Conservation (phyloP, 2,113 vertebrate species). For the Rissa tridactyla region DNA sequence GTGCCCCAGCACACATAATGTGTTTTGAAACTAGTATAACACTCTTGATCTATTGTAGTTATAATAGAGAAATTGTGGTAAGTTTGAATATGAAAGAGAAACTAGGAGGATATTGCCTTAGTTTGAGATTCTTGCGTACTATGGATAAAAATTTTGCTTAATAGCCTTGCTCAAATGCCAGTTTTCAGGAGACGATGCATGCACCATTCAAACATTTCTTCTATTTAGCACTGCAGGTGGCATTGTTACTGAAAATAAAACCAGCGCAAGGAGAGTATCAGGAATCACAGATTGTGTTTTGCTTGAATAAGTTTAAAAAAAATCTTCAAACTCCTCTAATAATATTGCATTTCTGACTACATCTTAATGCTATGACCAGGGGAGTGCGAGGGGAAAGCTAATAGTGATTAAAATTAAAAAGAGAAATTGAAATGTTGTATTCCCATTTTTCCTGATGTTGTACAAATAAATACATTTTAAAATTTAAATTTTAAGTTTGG, state of each 20-base stretch:
- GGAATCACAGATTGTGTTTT: neutral
- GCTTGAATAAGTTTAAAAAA: neutral
- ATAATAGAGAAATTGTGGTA: neutral
- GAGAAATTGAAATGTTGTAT: neutral
- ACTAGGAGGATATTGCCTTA: neutral
- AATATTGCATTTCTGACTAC: neutral
- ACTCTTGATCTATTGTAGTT: neutral
- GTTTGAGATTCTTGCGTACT: neutral
- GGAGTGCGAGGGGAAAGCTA: neutral
- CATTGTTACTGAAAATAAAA: constrained; percentile 35
- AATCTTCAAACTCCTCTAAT: neutral
- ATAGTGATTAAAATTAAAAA: neutral
- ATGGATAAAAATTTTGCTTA: neutral
- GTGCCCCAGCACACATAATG: neutral
- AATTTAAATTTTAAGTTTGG: neutral
- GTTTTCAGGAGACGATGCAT: neutral
- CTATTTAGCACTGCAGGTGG: neutral
- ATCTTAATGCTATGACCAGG: neutral
- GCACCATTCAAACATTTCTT: neutral
- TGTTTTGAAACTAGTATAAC: neutral
- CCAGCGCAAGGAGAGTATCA: neutral
- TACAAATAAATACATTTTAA: neutral
- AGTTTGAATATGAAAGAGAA: neutral
- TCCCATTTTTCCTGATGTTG: neutral
- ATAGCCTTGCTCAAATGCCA: neutral